Conservation (phyloP, 2,113 vertebrate genomes). For the Petrocephalus zakoni region DNA sequence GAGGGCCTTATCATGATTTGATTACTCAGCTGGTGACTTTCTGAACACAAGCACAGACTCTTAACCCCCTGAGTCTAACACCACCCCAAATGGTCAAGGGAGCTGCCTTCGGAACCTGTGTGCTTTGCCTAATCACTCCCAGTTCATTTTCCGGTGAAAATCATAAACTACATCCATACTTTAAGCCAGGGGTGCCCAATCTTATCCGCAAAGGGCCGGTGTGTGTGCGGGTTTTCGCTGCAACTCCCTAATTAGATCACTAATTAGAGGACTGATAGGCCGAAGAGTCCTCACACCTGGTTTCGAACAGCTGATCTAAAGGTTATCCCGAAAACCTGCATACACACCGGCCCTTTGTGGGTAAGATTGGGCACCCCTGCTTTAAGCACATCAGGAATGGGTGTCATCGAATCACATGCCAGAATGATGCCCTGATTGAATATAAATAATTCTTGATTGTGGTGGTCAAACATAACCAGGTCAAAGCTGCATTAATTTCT, state of each 20-base stretch:
- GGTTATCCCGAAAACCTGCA: too few species aligned
- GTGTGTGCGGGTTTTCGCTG: too few species aligned
- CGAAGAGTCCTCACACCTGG: too few species aligned
- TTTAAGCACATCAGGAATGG: constrained; percentile 3
- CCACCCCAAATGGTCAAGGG: background rate
- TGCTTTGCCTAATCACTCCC: background rate
- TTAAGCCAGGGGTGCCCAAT: too few species aligned
- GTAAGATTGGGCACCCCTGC: too few species aligned
- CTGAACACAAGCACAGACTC: background rate
- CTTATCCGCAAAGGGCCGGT: too few species aligned
- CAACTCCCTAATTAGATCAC: too few species aligned
- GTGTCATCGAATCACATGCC: constrained; percentile 22
- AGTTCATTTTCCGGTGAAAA: background rate
- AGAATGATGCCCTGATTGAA: constrained; percentile 21
- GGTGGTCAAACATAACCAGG: constrained; percentile 40
- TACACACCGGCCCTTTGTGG: too few species aligned
- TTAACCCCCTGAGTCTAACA: background rate
- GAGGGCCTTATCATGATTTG: background rate
- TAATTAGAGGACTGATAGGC: too few species aligned
- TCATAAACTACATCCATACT: too few species aligned
- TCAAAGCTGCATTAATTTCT: constrained; percentile 25
- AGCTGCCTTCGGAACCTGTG: background rate
- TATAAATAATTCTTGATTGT: constrained; percentile 26
- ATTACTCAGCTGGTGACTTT: background rate
- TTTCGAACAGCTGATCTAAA: too few species aligned